Evolutionary conservation across 2,113 vertebrate species (phyloP).

Genomic region (Prolemur simus): DNA sequence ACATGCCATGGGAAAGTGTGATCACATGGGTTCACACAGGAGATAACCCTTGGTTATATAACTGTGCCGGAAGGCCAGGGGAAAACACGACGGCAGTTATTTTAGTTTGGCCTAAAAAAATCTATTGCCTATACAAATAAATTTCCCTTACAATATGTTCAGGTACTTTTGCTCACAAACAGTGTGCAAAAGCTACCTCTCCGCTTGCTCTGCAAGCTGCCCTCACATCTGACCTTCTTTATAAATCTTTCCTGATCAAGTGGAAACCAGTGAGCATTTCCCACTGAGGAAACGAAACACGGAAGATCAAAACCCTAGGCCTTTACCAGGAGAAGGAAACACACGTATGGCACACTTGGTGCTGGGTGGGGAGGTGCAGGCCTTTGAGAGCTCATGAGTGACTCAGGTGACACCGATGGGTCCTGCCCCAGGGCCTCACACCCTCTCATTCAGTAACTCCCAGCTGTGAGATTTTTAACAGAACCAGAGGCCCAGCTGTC

Average conservation of each 20-base stretch:
- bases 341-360: neutral
- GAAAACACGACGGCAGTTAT: no score
- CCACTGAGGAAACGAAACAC: neutral
- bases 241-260: neutral
- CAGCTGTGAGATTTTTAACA: no score
- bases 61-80: no score
- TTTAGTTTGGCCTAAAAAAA: no score
- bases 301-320: neutral
- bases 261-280: neutral
- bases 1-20: no score
- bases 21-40: no score
- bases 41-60: no score
- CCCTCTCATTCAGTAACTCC: accelerated
- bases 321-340: neutral
- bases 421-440: accelerated
- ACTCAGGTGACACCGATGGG: neutral
- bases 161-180: neutral
- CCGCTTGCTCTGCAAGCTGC: neutral
- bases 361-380: no score
- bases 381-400: neutral
- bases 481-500: neutral
- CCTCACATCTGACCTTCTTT: neutral
- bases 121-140: no score
- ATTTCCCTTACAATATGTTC: neutral
- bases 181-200: neutral